Evolutionary conservation across 2,113 vertebrate genomes (phyloP).

Genomic region (Serilophus lunatus): DNA sequence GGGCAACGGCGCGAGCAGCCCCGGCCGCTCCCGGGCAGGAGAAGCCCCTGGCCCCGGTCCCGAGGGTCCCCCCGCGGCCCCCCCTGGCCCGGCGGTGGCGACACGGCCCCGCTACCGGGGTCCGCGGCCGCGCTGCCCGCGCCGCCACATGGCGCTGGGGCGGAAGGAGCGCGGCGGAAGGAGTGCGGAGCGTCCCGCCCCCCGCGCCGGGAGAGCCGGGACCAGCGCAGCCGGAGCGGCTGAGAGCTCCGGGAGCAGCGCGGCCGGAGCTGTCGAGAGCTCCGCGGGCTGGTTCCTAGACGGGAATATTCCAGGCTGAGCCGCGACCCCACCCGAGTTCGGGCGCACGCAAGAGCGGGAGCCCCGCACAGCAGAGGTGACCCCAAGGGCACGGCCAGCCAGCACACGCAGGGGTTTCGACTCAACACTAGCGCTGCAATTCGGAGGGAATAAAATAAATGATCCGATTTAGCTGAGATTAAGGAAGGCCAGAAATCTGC

Average conservation of each 20-base stretch:
- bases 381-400: background rate
- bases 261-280: too few species aligned
- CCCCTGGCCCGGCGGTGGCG: background rate
- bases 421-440: background rate
- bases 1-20: background rate
- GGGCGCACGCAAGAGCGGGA: too few species aligned
- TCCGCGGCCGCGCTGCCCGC: background rate
- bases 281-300: too few species aligned
- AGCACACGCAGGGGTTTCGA: background rate
- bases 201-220: too few species aligned
- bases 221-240: too few species aligned
- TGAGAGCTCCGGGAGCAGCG: too few species aligned
- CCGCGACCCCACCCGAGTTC: background rate
- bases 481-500: background rate
- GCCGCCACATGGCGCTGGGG: background rate
- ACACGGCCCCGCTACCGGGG: background rate
- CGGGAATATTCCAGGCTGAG: background rate
- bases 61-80: too few species aligned
- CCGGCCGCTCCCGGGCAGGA: background rate
- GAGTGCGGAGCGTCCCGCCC: background rate
- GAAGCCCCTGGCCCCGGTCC: accelerated
- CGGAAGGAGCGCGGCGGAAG: background rate
- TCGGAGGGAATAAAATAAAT: background rate
- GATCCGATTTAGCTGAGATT: too few species aligned
- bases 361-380: background rate